Base-by-base conservation (phyloP, 37 sponge, comb jelly and placozoan genomes). In the Lycopodina hypogea region DNA sequence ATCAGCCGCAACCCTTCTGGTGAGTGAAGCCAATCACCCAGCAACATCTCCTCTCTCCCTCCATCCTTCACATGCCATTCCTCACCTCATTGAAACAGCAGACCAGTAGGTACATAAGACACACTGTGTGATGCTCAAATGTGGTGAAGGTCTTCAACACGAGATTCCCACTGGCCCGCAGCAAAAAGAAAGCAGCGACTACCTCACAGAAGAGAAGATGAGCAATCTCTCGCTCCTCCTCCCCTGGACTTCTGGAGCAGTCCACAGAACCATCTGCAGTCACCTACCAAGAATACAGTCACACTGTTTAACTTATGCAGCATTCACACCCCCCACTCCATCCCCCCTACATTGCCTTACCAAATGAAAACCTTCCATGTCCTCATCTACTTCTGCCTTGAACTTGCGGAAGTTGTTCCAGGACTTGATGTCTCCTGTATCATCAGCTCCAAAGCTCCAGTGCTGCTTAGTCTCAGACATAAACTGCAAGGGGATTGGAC, bases 231-330 rank as follows among this genome's bases (percentile, higher is more conserved):
- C 64, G 73, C 82, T 95, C 96, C 80, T 95, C 92, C 78, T 92
- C 82, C 35, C 72, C 84, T 6, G 96, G 96, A 58, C 78, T 83
- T 55, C 89, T 87, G 14, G 80, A 76, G 65, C 90, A 92, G 83
- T 92, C 87, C 24, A 92, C 71, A 42, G 90, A 81, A 2, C 96
- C 96, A 71, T 95, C 96, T 59, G 92, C 96, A 26, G 96, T 92
- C 74, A 95, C 90, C 88, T 86, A 41, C 1, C 36, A 34, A 60
- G 34, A 26, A 72, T n/a, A n/a, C n/a, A n/a, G n/a, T n/a, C n/a
- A n/a, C n/a, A n/a, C n/a, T n/a, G n/a, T 24, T 63, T 11, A 11
- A 23, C 21, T 63, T 63, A 11, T 63, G 15, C n/a, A n/a, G n/a
- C n/a, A n/a, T n/a, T n/a, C n/a, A n/a, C n/a, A n/a, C n/a, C n/a